phyloP scores from a whole-genome alignment of 2,797 vertebrate species.

The Myotis vivesi region DNA sequence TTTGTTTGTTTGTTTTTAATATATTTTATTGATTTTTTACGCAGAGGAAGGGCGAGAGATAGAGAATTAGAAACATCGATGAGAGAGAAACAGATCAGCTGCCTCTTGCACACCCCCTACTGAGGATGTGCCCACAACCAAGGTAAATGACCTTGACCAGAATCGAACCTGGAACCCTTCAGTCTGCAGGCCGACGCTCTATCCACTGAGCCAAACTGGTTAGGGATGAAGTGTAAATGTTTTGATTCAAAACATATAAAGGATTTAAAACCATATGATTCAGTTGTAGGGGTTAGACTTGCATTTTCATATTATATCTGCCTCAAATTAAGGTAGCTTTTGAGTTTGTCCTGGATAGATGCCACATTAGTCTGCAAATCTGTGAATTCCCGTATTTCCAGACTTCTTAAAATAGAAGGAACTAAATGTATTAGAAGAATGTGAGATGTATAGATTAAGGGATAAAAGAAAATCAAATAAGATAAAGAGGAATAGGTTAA shows the following conservation, averaged over 20 bases:
- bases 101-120: no score
- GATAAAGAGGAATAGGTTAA: not conserved
- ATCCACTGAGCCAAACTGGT: no score
- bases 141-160: no score
- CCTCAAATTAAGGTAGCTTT: conserved; percentile 46
- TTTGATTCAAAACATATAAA: not conserved
- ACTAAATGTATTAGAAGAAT: not conserved
- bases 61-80: no score
- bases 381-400: conserved; percentile 7
- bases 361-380: not conserved
- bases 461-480: not conserved
- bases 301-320: not conserved
- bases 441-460: not conserved
- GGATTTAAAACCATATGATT: not conserved
- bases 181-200: no score
- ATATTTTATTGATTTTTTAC: not conserved
- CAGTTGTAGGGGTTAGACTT: not conserved
- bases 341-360: not conserved
- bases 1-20: not conserved
- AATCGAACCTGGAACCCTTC: no score
- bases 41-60: no score
- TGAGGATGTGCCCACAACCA: no score
- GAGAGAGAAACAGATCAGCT: no score
- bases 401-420: conserved; percentile 10
- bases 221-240: not conserved